Conservation (phyloP, 2,888 invertebrate species). For the Brachylomia viminalis region DNA sequence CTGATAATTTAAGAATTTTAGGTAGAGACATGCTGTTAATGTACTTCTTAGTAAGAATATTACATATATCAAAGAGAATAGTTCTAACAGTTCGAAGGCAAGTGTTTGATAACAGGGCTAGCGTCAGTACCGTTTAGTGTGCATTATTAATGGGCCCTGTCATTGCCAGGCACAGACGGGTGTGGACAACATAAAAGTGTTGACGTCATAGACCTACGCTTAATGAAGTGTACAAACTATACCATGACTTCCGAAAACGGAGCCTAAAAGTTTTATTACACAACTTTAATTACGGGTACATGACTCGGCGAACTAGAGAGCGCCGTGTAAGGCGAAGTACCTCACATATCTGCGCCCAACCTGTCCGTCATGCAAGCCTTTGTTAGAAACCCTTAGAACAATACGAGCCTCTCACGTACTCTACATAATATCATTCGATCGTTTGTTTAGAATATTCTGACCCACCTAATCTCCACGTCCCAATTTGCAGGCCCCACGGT, state of each 20-base stretch:
- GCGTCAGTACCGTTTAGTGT: slow-evolving; percentile 17
- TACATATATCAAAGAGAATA: slow-evolving; percentile 11
- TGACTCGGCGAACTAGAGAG: slow-evolving; percentile 73
- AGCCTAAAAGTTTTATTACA: slow-evolving; percentile 68
- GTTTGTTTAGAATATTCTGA: slow-evolving; percentile 79
- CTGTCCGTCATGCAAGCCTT: slow-evolving; percentile 69
- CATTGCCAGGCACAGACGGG: slow-evolving; percentile 25
- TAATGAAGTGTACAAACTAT: slow-evolving; percentile 61
- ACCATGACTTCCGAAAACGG: slow-evolving; percentile 61
- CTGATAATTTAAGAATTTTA: slow-evolving; percentile 49
- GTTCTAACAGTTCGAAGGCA: slow-evolving; percentile 8
- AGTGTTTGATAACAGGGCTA: slow-evolving; percentile 22
- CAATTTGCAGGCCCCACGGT: slow-evolving; percentile 80
- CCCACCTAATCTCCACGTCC: slow-evolving; percentile 81
- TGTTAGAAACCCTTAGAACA: slow-evolving; percentile 66
- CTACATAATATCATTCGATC: slow-evolving; percentile 71
- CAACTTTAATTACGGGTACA: slow-evolving; percentile 83
- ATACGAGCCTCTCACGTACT: slow-evolving; percentile 62
- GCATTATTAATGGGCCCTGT: slow-evolving; percentile 48
- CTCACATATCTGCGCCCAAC: slow-evolving; percentile 56
- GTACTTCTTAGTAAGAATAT: slow-evolving; percentile 14
- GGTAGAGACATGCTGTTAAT: slow-evolving; percentile 15
- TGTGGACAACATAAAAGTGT: slow-evolving; percentile 35
- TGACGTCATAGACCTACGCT: slow-evolving; percentile 48
- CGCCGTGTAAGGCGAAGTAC: slow-evolving; percentile 53